phyloP scores from a whole-genome alignment of 2,888 invertebrate species.

The Cheilosia vulpina region DNA sequence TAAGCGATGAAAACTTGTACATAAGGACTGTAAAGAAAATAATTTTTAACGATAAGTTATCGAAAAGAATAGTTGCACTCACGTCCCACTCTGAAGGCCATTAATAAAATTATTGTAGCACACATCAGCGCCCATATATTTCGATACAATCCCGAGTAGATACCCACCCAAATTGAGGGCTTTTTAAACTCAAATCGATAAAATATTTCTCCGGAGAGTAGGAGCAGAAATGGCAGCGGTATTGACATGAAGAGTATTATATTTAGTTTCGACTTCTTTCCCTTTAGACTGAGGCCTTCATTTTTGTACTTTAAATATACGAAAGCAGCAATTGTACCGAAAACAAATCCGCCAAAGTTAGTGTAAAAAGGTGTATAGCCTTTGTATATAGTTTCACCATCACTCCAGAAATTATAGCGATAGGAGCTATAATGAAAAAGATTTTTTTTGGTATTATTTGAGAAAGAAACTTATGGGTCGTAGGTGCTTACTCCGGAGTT shows the following conservation, averaged over 20 bases:
- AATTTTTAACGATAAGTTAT: neutral
- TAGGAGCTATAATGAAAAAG: conserved; percentile 69
- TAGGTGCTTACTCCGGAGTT: conserved; percentile 79
- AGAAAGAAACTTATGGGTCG: neutral
- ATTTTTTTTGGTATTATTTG: neutral
- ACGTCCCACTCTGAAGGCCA: conserved; percentile 81
- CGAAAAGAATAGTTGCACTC: conserved; percentile 53
- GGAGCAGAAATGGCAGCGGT: conserved; percentile 69
- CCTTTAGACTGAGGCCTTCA: conserved; percentile 55
- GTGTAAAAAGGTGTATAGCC: conserved; percentile 80
- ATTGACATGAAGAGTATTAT: conserved; percentile 76
- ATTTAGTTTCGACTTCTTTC: conserved; percentile 76
- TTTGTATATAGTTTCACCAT: conserved; percentile 78
- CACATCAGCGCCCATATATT: conserved; percentile 82
- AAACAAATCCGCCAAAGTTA: conserved; percentile 80
- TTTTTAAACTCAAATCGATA: conserved; percentile 80
- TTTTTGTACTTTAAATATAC: conserved; percentile 76
- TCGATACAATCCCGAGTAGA: conserved; percentile 83
- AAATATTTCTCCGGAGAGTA: conserved; percentile 79
- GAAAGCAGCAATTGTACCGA: conserved; percentile 79
- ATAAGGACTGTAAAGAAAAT: conserved; percentile 77
- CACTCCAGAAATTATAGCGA: conserved; percentile 79
- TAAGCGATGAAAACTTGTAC: conserved; percentile 77
- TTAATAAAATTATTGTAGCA: conserved; percentile 78
- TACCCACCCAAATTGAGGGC: conserved; percentile 81